Evolutionary conservation across 2,888 invertebrate species (phyloP).

Genomic region (Ophion costatus): DNA sequence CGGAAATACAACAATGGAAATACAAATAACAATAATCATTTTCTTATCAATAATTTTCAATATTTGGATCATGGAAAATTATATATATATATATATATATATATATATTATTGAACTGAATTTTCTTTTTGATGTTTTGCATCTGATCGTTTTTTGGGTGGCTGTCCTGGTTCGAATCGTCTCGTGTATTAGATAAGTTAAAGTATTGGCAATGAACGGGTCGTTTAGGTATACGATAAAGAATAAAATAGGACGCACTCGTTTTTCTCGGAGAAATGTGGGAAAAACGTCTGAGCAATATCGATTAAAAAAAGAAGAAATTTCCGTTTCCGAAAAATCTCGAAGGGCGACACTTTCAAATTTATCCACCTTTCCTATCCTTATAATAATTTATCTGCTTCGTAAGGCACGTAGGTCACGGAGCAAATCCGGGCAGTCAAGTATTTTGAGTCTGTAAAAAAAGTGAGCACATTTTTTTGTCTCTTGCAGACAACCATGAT

Average conservation of each 20-base stretch:
- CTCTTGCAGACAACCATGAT: conserved; percentile 37
- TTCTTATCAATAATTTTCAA: not conserved
- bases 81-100: not conserved
- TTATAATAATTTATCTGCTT: conserved; percentile 28
- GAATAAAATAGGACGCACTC: conserved; percentile 27
- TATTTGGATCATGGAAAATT: not conserved
- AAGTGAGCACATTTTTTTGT: conserved; percentile 25
- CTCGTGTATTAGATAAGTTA: conserved; percentile 4
- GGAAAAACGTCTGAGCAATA: conserved; percentile 18
- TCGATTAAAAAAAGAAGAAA: not conserved
- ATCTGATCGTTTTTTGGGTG: not conserved
- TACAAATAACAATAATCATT: not conserved
- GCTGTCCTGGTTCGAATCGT: not conserved
- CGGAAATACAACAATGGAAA: not conserved
- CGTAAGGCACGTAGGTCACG: conserved; percentile 55
- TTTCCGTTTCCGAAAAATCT: not conserved
- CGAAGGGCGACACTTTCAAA: conserved; percentile 24
- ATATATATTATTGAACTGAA: not conserved
- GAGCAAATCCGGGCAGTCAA: conserved; percentile 49
- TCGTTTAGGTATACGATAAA: conserved; percentile 17
- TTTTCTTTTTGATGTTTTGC: not conserved
- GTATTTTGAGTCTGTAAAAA: conserved; percentile 34
- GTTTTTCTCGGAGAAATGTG: conserved; percentile 6
- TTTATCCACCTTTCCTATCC: conserved; percentile 18
- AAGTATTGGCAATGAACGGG: conserved; percentile 35